phyloP scores from a whole-genome alignment of 2,797 vertebrate species.

The Poeciliopsis gracilis region DNA sequence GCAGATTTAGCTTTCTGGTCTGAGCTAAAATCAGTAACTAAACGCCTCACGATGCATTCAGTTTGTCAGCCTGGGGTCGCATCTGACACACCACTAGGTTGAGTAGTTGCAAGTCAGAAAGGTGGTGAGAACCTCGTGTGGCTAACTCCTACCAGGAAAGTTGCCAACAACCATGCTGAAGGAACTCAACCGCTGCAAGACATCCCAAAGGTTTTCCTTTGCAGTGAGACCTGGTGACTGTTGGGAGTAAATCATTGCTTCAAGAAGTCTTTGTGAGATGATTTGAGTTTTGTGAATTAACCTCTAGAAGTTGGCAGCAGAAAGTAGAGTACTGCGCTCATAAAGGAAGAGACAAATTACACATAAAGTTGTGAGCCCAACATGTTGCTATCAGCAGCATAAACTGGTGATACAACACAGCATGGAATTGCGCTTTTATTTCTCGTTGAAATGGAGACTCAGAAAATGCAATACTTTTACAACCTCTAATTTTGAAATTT shows the following conservation, averaged over 20 bases:
- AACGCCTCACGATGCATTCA: slow-evolving; percentile 21
- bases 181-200: background rate
- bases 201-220: background rate
- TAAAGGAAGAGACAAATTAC: background rate
- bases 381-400: background rate
- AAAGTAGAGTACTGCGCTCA: background rate
- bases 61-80: background rate
- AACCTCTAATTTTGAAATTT: background rate
- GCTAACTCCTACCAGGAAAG: background rate
- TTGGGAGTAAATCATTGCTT: background rate
- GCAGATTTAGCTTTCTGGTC: slow-evolving; percentile 16
- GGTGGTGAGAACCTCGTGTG: background rate
- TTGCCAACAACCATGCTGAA: background rate
- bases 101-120: background rate
- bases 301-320: background rate
- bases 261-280: background rate
- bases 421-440: background rate
- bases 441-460: background rate
- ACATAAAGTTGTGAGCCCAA: background rate
- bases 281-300: background rate
- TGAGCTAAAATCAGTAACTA: slow-evolving; percentile 49
- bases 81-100: background rate
- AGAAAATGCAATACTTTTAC: background rate
- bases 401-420: background rate
- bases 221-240: background rate